Evolutionary conservation across 2,797 vertebrate species (phyloP).

Genomic region (Psittacula echo): DNA sequence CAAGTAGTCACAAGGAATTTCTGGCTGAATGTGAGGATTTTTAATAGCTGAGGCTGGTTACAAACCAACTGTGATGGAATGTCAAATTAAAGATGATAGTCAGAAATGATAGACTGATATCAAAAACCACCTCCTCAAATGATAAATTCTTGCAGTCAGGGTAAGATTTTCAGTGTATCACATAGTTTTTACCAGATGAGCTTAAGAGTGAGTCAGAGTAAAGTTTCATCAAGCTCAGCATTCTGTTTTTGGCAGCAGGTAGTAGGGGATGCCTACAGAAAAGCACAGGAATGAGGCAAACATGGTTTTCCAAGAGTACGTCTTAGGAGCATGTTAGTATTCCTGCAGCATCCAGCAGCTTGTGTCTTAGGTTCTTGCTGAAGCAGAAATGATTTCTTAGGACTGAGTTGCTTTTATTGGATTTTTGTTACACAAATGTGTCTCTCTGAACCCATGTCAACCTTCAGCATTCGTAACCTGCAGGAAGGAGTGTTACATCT

Average conservation of each 20-base stretch:
- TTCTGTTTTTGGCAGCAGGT: not conserved
- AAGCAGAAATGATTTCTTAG: not conserved
- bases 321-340: not conserved
- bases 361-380: not conserved
- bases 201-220: not conserved
- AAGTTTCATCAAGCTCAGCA: not conserved
- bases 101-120: not conserved
- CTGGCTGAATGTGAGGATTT: slow-evolving; percentile 21
- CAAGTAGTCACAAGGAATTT: not conserved
- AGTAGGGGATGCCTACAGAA: not conserved
- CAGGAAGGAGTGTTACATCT: not conserved
- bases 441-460: not conserved
- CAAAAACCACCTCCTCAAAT: slow-evolving; percentile 1
- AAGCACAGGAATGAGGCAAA: not conserved
- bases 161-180: not conserved
- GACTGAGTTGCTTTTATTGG: not conserved
- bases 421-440: not conserved
- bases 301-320: not conserved
- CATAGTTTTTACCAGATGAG: not conserved
- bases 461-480: not conserved
- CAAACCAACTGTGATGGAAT: not conserved
- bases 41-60: not conserved
- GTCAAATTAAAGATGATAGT: slow-evolving; percentile 14
- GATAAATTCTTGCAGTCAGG: not conserved
- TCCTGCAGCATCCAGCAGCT: not conserved